Evolutionary conservation across 2,113 vertebrate species (phyloP), one percentile per base, ranked within the genome.

Genomic region (Lathamus discolor): DNA sequence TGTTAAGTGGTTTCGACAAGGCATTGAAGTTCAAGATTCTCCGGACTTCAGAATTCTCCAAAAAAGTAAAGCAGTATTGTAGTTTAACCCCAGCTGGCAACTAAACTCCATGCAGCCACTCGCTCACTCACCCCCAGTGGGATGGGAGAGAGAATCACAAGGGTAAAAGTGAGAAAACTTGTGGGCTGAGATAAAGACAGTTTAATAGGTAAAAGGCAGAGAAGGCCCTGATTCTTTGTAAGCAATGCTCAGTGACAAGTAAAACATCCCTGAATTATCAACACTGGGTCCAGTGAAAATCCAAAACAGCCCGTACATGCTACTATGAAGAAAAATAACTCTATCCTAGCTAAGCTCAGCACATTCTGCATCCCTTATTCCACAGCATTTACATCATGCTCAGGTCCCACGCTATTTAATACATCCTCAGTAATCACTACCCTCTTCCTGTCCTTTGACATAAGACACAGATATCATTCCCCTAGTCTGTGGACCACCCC

Each of bases 31-130:
- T 96, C 98, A 99, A 88, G 99, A 99, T 97, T 99, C 99, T 12
- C 99, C 99, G 3, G 99, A 99, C 95, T 99, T 99, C 96, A 98
- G 99, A 52, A 98, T 99, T 93, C 98, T 99, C 28, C 99, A 99
- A 92, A 99, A 99, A 98, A 99, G 99, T 99, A 98, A 98, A 98
- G 54, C 62, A 76, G 12, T 76, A 23, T 55, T 41, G 13, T 44
- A 19, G 43, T 76, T 76, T 86, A 69, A 57, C 31, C 81, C 75
- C 41, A 44, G 14, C 13, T 4, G 6, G 10, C 63, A 37, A 10
- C 16, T 75, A 35, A 81, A 27, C 27, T 28, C 22, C 35, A 10
- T 49, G 75, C 18, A 81, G 35, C 19, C 48, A 12, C 46, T 63
- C 41, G 17, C 62, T 63, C 48, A 37, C 35, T 63, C 15, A 23